Evolutionary conservation across 1,140 invertebrate species (phyloP).

Genomic region (Macrobrachium rosenbergii): DNA sequence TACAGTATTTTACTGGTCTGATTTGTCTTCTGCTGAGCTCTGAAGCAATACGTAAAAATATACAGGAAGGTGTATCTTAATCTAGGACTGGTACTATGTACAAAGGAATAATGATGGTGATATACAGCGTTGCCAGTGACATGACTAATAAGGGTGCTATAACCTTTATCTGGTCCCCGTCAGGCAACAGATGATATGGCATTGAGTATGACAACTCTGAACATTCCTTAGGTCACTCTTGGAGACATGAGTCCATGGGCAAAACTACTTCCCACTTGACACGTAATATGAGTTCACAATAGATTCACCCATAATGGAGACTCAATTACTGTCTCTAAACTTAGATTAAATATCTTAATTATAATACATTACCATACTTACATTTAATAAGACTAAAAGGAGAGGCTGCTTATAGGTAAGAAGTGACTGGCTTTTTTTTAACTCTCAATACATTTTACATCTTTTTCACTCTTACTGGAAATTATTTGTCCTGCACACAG

Average conservation of each 20-base stretch:
- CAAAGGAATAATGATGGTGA: slow-evolving; percentile 60
- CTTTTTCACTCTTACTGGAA: slow-evolving; percentile 33
- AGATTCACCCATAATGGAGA: slow-evolving; percentile 34
- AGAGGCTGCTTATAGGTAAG: slow-evolving; percentile 39
- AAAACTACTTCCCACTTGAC: slow-evolving; percentile 32
- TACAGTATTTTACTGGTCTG: slow-evolving; percentile 48
- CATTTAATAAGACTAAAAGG: slow-evolving; percentile 38
- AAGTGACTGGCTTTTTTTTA: slow-evolving; percentile 23
- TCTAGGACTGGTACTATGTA: slow-evolving; percentile 52
- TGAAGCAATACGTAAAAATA: slow-evolving; percentile 60
- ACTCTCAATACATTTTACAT: slow-evolving; percentile 12
- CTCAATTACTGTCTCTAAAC: slow-evolving; percentile 38
- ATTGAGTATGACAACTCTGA: slow-evolving; percentile 45
- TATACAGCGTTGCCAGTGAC: slow-evolving; percentile 44
- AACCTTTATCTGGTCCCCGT: slow-evolving; percentile 20
- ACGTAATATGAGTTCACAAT: background rate
- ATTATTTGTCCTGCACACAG: slow-evolving; percentile 10
- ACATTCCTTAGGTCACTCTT: slow-evolving; percentile 57
- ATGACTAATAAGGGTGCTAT: slow-evolving; percentile 29
- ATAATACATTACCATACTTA: slow-evolving; percentile 28
- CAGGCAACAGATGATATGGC: slow-evolving; percentile 52
- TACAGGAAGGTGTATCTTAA: slow-evolving; percentile 58
- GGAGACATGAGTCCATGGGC: slow-evolving; percentile 37
- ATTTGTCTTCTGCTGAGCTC: slow-evolving; percentile 58
- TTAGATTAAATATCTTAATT: slow-evolving; percentile 53